These are phyloP conservation scores for Tetrax tetrax DNA, from an alignment of 2,113 vertebrate species.

Conservation along the genomic window DNA sequence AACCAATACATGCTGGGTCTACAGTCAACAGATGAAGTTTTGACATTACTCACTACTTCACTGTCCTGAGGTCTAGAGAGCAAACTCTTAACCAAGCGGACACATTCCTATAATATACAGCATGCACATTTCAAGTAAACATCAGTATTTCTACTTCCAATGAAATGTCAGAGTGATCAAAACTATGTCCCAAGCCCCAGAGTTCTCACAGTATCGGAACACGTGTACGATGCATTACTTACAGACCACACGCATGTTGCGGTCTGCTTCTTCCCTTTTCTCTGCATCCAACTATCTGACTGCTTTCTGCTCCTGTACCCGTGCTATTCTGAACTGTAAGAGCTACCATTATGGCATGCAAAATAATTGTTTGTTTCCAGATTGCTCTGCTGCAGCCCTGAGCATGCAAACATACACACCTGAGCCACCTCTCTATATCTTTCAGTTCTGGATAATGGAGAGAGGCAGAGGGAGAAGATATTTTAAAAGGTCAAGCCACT, in stretches of 20 bases:
- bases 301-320: not conserved
- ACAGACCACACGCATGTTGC: not conserved
- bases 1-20: not conserved
- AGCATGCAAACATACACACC: not conserved
- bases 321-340: not conserved
- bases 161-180: not conserved
- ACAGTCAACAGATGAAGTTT: not conserved
- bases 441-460: not conserved
- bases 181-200: not conserved
- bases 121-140: not conserved
- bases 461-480: not conserved
- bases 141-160: not conserved
- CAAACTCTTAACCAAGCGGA: not conserved
- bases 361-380: not conserved
- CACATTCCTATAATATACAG: not conserved
- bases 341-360: accelerated
- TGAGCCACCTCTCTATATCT: not conserved
- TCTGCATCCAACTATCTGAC: not conserved
- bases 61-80: not conserved
- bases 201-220: not conserved
- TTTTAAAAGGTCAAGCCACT: not conserved
- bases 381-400: not conserved
- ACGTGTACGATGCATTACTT: not conserved
- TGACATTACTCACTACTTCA: not conserved
- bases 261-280: not conserved